phyloP scores from a whole-genome alignment of 2,113 vertebrate species.

The Sebastes fasciatus region DNA sequence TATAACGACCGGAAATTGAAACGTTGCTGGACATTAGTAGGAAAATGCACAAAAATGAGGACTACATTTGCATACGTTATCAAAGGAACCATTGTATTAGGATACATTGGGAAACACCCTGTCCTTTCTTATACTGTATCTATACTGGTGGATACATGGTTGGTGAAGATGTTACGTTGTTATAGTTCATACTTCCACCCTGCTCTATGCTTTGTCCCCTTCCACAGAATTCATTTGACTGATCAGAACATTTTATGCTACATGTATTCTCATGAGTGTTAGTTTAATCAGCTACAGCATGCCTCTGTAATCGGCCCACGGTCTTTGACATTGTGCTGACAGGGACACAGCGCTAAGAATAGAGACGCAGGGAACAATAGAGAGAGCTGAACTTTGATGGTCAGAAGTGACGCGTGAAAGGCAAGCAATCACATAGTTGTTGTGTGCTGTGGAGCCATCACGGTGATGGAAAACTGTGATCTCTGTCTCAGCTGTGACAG shows the following conservation, averaged over 20 bases:
- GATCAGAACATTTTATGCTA: slow-evolving; percentile 25
- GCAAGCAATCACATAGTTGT: slow-evolving; percentile 39
- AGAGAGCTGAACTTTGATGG: slow-evolving; percentile 58
- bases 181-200: not conserved
- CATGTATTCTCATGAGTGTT: slow-evolving; percentile 46
- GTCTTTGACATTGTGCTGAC: slow-evolving; percentile 57
- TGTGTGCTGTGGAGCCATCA: slow-evolving; percentile 34
- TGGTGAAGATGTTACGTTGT: not conserved
- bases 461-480: slow-evolving; percentile 63
- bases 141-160: not conserved
- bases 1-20: too few relatives aligned
- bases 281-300: slow-evolving; percentile 60
- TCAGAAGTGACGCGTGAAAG: slow-evolving; percentile 64
- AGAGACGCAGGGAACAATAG: slow-evolving; percentile 55
- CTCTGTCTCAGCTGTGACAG: slow-evolving; percentile 77
- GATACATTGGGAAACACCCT: not conserved
- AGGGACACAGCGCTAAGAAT: slow-evolving; percentile 69
- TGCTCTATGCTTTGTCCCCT: slow-evolving; percentile 3
- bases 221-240: slow-evolving; percentile 27
- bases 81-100: too few relatives aligned
- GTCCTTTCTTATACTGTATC: too few relatives aligned
- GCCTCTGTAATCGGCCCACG: slow-evolving; percentile 61
- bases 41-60: too few relatives aligned
- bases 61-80: too few relatives aligned
- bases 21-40: too few relatives aligned